phyloP scores from a whole-genome alignment of 2,888 invertebrate species.

The Ornithoptera alexandrae region DNA sequence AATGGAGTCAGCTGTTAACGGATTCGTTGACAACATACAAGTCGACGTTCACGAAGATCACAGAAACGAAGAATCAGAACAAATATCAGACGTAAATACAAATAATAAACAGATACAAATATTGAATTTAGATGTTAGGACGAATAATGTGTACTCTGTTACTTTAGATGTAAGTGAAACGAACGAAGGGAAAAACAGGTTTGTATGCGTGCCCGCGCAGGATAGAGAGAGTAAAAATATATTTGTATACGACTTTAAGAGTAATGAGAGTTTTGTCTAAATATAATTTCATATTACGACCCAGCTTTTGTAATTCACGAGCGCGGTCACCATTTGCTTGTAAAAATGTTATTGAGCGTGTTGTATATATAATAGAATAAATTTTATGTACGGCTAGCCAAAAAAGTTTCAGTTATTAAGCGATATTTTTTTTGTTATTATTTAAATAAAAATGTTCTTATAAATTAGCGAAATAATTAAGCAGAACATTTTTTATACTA shows the following conservation, averaged over 20 bases:
- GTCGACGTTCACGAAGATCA: constrained; percentile 53
- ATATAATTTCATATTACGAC: constrained; percentile 9
- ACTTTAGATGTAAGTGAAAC: constrained; percentile 71
- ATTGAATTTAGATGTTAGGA: constrained; percentile 75
- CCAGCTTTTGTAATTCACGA: too few relatives aligned
- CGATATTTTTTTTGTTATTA: too few relatives aligned
- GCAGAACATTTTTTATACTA: too few relatives aligned
- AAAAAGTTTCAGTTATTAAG: too few relatives aligned
- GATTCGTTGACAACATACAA: constrained; percentile 42
- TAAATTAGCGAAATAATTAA: too few relatives aligned
- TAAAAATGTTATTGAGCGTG: too few relatives aligned
- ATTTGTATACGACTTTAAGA: constrained; percentile 76
- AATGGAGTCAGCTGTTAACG: constrained; percentile 30
- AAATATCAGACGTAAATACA: constrained; percentile 46
- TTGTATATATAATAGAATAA: too few relatives aligned
- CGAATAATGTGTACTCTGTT: constrained; percentile 74
- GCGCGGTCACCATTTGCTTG: background rate
- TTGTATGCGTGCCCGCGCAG: constrained; percentile 68
- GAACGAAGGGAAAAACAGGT: constrained; percentile 61
- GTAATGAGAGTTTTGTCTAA: constrained; percentile 75
- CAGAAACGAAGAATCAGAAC: constrained; percentile 40
- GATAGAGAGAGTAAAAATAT: constrained; percentile 67
- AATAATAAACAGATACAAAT: constrained; percentile 78
- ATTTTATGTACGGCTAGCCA: too few relatives aligned
- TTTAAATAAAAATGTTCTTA: too few relatives aligned